Base-by-base conservation (phyloP, 2,888 invertebrate genomes). In the Rosalia funebris region DNA sequence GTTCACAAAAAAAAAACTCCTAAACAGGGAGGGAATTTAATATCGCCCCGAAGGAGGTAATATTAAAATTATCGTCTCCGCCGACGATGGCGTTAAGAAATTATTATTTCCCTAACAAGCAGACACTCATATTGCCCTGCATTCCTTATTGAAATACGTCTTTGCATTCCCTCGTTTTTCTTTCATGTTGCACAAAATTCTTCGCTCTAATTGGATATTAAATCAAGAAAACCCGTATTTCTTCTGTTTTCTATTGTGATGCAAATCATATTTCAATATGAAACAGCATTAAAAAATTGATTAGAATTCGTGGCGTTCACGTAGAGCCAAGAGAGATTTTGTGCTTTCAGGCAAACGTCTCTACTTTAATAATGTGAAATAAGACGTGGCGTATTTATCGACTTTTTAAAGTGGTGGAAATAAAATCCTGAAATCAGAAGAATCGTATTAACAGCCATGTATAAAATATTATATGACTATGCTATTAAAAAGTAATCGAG, bases 1-100 rank as follows among this genome's bases (percentile, higher is more conserved):
- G n/a, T n/a, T n/a, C n/a, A n/a, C n/a, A n/a, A n/a, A n/a, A n/a
- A n/a, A n/a, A n/a, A n/a, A n/a, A n/a, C n/a, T n/a, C n/a, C n/a
- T n/a, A n/a, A n/a, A n/a, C n/a, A n/a, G 25, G 25, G 7, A 5
- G 25, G 25, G 7, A 25, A 25, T 25, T 25, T 25, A 25, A 25
- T 25, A 25, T 25, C 25, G 3, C 7, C 25, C 25, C 7, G 5
- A n/a, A n/a, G 5, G 11, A 34, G 2, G 2, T n/a, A n/a, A 34
- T 34, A 34, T 34, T 34, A 34, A 25, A 34, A 34, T 34, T 50
- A 50, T 50, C 31, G 20, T 46, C 54, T 65, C 59, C 54, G 47
- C 55, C 60, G 52, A 57, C 59, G 53, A 64, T 57, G 42, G 31
- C 17, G 48, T 34, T 36, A 47, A 47, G 47, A 25, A 53, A 53